These are phyloP conservation scores for Cromileptes altivelis DNA, from an alignment of 2,113 vertebrate genomes.

Conservation along the genomic window DNA sequence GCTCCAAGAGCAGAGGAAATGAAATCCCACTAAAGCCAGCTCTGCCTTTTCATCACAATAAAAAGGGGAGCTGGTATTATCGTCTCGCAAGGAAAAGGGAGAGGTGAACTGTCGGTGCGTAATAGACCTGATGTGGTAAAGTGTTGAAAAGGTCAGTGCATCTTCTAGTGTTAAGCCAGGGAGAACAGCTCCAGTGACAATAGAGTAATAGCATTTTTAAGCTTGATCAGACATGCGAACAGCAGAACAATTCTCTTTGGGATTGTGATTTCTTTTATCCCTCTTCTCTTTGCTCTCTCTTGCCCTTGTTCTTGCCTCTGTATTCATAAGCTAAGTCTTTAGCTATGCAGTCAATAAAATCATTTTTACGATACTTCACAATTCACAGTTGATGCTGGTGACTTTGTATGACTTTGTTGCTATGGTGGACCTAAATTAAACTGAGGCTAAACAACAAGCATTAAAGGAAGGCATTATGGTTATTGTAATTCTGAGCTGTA, in stretches of 20 bases:
- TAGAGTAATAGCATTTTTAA: conserved; percentile 66
- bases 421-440: conserved; percentile 49
- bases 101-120: conserved; percentile 60
- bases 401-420: conserved; percentile 71
- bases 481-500: conserved; percentile 60
- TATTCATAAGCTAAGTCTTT: conserved; percentile 36
- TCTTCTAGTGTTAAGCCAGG: conserved; percentile 69
- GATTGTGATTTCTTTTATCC: conserved; percentile 31
- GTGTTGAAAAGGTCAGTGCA: conserved; percentile 75
- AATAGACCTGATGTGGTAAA: conserved; percentile 71
- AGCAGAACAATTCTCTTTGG: conserved; percentile 47
- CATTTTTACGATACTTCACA: conserved; percentile 30
- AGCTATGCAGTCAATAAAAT: not conserved
- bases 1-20: conserved; percentile 46
- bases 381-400: conserved; percentile 16
- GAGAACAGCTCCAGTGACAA: conserved; percentile 66
- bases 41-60: conserved; percentile 61
- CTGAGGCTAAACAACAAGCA: conserved; percentile 40
- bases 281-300: conserved; percentile 9
- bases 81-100: conserved; percentile 41
- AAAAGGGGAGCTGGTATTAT: conserved; percentile 56
- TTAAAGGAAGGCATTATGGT: conserved; percentile 40
- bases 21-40: conserved; percentile 54
- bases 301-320: not conserved
- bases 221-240: conserved; percentile 64